Base-by-base conservation (phyloP, 2,888 invertebrate species). In the Tipula confusa region DNA sequence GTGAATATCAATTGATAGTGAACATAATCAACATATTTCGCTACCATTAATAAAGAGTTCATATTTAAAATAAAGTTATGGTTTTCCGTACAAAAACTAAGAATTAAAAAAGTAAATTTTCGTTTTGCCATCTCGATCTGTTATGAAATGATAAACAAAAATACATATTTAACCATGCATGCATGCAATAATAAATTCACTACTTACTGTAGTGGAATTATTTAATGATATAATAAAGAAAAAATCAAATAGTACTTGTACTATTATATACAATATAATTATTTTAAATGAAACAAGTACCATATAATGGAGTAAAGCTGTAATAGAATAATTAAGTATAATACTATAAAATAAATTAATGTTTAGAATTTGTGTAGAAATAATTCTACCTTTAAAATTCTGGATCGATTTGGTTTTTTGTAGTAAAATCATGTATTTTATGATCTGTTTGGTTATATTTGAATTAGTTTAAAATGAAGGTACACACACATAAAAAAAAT, bases 401-500 rank as follows among this genome's bases (percentile, higher is more conserved):
- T 64, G 1, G n/a, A 43, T n/a, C 6, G 43, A 7, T 1, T 64
- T 48, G 0, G 24, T 64, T 64, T 64, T 24, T 24, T 33, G 33
- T 3, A 6, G 33, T n/a, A 43, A 36, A 43, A n/a, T n/a, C 43
- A 5, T 43, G n/a, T n/a, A n/a, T 43, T 48, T 48, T 24, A 43
- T 43, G 43, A 43, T 43, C 4, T 43, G 15, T 15, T 43, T 43
- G 4, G 43, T 43, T 43, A 64, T 24, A 18, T 9, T 24, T 24
- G 24, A 24, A 24, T 64, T 64, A 64, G 64, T 9, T 7, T 24
- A 64, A 24, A 84, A 84, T 83, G 85, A 82, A 84, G 79, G 79
- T 43, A 33, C 80, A 83, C 84, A 84, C 84, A 84, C n/a, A n/a
- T n/a, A n/a, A n/a, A 84, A 85, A 85, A 84, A 85, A 84, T 64